phyloP scores from a whole-genome alignment of 2,888 invertebrate species.

The Pycnomerus fuliginosus region DNA sequence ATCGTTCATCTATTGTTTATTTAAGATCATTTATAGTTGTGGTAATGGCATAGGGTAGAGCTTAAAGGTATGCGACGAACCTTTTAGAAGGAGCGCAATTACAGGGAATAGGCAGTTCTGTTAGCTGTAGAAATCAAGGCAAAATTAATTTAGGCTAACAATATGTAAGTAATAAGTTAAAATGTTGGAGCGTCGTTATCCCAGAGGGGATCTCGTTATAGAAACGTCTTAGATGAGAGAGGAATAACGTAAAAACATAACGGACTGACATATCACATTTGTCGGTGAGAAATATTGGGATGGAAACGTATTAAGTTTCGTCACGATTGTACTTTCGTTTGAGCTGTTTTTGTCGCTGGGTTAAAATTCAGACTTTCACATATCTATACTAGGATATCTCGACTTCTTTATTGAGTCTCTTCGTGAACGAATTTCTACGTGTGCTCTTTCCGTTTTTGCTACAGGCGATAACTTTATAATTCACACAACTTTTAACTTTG shows the following conservation, averaged over 20 bases:
- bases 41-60: conserved; percentile 1
- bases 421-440: conserved; percentile 23
- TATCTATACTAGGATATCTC: conserved; percentile 26
- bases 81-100: conserved; percentile 5
- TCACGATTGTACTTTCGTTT: conserved; percentile 27
- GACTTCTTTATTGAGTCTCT: conserved; percentile 27
- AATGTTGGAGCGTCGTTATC: conserved; percentile 15
- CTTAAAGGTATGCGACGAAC: background rate
- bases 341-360: conserved; percentile 20
- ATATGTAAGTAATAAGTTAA: conserved; percentile 17
- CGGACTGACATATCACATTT: conserved; percentile 26
- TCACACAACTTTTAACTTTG: conserved; percentile 6
- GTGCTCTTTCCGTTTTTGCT: conserved; percentile 11
- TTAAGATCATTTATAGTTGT: too few species aligned
- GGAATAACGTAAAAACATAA: conserved; percentile 23
- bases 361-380: conserved; percentile 27
- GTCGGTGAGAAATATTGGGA: conserved; percentile 26
- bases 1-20: too few species aligned
- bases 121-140: conserved; percentile 3
- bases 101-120: background rate
- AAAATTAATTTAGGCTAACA: conserved; percentile 16
- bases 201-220: conserved; percentile 14
- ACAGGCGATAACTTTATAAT: conserved; percentile 10
- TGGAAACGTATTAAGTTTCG: conserved; percentile 29
- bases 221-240: conserved; percentile 15